phyloP scores from a whole-genome alignment of 2,888 invertebrate species.

The Meliscaeva auricollis region DNA sequence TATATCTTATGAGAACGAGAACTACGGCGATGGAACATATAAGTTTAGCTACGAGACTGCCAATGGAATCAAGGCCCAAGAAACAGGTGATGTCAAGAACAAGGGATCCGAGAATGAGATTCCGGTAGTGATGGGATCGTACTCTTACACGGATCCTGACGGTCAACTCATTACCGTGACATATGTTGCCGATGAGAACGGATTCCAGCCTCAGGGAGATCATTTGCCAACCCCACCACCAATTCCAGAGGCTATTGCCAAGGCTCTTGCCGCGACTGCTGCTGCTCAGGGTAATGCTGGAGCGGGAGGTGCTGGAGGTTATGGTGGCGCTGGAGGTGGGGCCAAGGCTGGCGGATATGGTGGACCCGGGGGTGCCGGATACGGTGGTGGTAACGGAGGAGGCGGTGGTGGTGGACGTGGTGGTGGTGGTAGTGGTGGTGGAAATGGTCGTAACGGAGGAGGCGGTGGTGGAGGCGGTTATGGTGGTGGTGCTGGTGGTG shows the following conservation, averaged over 20 bases:
- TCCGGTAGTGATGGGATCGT: constrained; percentile 87
- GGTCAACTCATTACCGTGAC: constrained; percentile 86
- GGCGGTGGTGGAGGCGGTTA: constrained; percentile 63
- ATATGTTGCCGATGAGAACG: constrained; percentile 88
- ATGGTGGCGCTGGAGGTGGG: constrained; percentile 78
- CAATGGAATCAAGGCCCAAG: constrained; percentile 87
- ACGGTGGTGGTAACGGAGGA: constrained; percentile 81
- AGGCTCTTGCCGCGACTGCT: constrained; percentile 85
- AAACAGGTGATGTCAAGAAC: constrained; percentile 87
- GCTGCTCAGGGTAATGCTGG: constrained; percentile 83
- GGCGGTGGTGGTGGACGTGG: constrained; percentile 77
- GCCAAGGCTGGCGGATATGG: constrained; percentile 77
- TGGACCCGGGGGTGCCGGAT: constrained; percentile 76
- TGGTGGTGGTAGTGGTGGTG: constrained; percentile 78
- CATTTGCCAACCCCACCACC: constrained; percentile 88
- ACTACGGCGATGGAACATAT: constrained; percentile 86
- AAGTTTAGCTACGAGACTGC: constrained; percentile 87
- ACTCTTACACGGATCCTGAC: constrained; percentile 88
- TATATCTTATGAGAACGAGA: constrained; percentile 86
- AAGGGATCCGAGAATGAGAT: constrained; percentile 86
- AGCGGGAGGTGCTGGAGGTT: constrained; percentile 78
- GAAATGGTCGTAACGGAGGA: constrained; percentile 76
- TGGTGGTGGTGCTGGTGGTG: constrained; percentile 71
- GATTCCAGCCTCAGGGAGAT: constrained; percentile 86
- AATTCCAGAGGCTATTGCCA: constrained; percentile 87